Evolutionary conservation across 2,888 invertebrate species (phyloP).

Genomic region (Phaedon cochleariae): DNA sequence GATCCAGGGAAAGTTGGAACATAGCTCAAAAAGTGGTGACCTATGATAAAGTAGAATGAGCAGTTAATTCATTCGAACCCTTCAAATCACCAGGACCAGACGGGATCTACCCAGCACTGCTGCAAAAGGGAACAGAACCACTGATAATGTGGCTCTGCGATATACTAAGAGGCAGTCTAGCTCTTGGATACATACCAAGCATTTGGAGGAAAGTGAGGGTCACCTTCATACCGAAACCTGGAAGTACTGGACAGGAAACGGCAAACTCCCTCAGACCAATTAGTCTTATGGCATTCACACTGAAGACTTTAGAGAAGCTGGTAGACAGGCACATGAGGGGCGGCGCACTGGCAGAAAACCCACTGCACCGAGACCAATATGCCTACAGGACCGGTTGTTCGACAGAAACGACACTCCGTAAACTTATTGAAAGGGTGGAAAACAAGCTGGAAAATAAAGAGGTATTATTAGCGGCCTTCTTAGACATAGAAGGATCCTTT

Average conservation of each 20-base stretch:
- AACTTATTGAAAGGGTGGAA: not conserved
- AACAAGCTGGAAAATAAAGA: not conserved
- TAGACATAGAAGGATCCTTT: too few relatives aligned
- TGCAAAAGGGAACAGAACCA: not conserved
- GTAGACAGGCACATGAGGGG: not conserved
- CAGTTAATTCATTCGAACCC: not conserved
- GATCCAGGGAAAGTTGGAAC: too few relatives aligned
- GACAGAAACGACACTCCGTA: not conserved
- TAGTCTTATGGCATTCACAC: not conserved
- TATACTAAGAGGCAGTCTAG: not conserved
- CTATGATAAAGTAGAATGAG: not conserved
- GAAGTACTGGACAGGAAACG: not conserved
- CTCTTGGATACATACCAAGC: not conserved
- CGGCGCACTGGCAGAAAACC: not conserved
- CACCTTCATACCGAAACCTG: not conserved
- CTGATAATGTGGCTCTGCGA: not conserved
- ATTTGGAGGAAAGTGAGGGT: too few relatives aligned
- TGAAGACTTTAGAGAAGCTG: not conserved
- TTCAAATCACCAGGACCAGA: slow-evolving; percentile 5
- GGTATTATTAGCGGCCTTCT: too few relatives aligned
- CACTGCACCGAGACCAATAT: not conserved
- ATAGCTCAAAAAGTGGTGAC: slow-evolving; percentile 1
- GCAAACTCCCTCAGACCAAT: not conserved
- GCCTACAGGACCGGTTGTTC: not conserved
- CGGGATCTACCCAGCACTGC: not conserved